These are phyloP conservation scores for Cyprinodon brontotheroides DNA, from an alignment of 2,113 vertebrate species.

Conservation along the genomic window DNA sequence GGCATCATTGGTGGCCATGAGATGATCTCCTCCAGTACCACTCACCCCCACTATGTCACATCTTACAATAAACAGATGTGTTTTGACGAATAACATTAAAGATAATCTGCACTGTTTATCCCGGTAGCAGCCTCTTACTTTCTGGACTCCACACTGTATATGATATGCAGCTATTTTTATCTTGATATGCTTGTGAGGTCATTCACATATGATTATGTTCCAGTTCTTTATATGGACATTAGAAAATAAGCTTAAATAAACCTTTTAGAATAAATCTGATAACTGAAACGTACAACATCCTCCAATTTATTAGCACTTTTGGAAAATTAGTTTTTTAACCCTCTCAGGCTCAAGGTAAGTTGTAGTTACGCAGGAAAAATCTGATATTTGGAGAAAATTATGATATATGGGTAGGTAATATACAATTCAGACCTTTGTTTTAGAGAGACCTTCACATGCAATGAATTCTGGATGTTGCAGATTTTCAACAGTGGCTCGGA, in stretches of 20 bases:
- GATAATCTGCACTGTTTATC: not conserved
- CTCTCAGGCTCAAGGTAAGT: too few species aligned
- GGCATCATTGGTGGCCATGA: constrained; percentile 13
- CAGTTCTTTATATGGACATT: not conserved
- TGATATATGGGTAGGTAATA: too few species aligned
- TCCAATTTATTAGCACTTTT: not conserved
- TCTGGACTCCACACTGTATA: constrained; percentile 3
- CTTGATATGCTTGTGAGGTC: not conserved
- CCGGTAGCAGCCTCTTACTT: constrained; percentile 6
- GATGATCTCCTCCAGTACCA: constrained; percentile 14
- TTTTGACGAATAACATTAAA: not conserved
- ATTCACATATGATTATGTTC: not conserved
- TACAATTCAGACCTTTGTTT: too few species aligned
- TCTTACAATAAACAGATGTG: constrained; percentile 13
- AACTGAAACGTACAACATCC: not conserved
- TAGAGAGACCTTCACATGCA: too few species aligned
- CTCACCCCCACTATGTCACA: not conserved
- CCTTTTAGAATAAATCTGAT: not conserved
- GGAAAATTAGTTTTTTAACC: too few species aligned
- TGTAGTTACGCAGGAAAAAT: too few species aligned
- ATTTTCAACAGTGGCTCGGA: too few species aligned
- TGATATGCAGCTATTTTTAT: not conserved
- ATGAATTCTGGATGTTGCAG: too few species aligned
- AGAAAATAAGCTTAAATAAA: not conserved
- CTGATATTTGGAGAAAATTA: too few species aligned